A percentile compares a stretch with the other conserved stretches of the same genome.
phyloP scores from a whole-genome alignment of 2,113 vertebrate genomes.

The Crotalus tigris region DNA sequence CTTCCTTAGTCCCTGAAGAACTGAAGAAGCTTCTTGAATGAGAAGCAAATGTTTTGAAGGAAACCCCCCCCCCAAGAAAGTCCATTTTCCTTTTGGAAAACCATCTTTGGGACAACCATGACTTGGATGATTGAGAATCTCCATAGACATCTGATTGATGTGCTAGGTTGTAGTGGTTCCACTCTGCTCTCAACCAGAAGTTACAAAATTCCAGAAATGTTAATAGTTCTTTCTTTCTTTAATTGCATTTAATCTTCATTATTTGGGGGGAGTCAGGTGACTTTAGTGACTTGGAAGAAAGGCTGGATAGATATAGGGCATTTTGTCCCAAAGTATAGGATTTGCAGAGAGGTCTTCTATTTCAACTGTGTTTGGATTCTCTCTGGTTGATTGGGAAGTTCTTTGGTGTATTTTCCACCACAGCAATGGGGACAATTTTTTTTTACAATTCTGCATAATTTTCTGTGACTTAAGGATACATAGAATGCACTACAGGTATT shows the following conservation, averaged over 20 bases:
- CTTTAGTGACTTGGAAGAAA: not conserved
- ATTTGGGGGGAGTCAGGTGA: not conserved
- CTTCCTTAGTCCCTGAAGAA: not conserved
- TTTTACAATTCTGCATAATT: not conserved
- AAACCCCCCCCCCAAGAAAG: not conserved
- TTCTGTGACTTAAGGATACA: not conserved
- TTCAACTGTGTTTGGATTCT: not conserved
- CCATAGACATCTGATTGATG: not conserved
- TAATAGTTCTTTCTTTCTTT: not conserved
- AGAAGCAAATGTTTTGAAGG: not conserved
- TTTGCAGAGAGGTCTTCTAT: not conserved
- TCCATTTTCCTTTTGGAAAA: not conserved
- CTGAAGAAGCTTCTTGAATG: not conserved
- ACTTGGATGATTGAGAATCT: not conserved
- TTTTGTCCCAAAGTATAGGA: not conserved
- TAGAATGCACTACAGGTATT: not conserved
- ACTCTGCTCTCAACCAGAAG: not conserved
- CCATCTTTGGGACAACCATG: not conserved
- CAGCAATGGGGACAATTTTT: not conserved
- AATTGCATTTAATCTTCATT: not conserved
- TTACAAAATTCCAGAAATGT: not conserved
- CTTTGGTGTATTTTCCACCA: not conserved
- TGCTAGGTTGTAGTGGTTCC: not conserved
- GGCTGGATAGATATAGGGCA: not conserved
- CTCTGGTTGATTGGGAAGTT: not conserved